Evolutionary conservation across 2,797 vertebrate genomes (phyloP), one percentile per base, ranked within the genome.

Genomic region (Natrix natrix): DNA sequence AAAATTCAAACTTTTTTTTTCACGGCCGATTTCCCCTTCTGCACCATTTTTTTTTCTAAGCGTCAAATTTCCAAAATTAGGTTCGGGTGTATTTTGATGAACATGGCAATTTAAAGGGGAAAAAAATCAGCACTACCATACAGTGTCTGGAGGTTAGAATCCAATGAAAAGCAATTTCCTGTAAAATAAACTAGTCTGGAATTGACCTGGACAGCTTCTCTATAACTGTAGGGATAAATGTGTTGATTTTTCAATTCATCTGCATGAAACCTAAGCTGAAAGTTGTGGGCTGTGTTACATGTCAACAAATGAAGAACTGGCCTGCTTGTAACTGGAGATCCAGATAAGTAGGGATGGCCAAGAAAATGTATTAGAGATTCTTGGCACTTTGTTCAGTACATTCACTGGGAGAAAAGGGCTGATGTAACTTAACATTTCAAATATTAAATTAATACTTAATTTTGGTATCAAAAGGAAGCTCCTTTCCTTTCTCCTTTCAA

Each of bases 231-330:
- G 43, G 88, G 63, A 37, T 89, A 59, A 54, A 54, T 4, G 22
- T 90, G 52, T 63, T 90, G 69, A 86, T 78, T 37, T 89, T 89
- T 86, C 88, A n/a, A 90, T 86, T 92, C 52, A 37, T 86, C 57
- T 90, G 16, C 55, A 54, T 60, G 86, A 37, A 87, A 93, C 16
- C 17, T 87, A 11, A 88, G 55, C 11, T 74, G 32, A 88, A 54
- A 13, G 87, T 43, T 87, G n/a, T 56, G 37, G 83, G 37, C 52
- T 87, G 66, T n/a, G 48, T 69, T 57, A 69, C 28, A 26, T 52
- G 26, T 52, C 61, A 74, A 32, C 78, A 63, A 93, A 90, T 59
- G 20, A 63, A 52, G 56, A 26, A 22, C n/a, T 92, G 37, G 59
- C 55, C 28, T 92, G 59, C 14, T 89, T 74, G 20, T 52, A 87